A percentile compares a stretch with the other conserved stretches of the same genome.
Evolutionary conservation across 2,797 vertebrate genomes (phyloP).

Genomic region (Schizopygopsis pylzovi): DNA sequence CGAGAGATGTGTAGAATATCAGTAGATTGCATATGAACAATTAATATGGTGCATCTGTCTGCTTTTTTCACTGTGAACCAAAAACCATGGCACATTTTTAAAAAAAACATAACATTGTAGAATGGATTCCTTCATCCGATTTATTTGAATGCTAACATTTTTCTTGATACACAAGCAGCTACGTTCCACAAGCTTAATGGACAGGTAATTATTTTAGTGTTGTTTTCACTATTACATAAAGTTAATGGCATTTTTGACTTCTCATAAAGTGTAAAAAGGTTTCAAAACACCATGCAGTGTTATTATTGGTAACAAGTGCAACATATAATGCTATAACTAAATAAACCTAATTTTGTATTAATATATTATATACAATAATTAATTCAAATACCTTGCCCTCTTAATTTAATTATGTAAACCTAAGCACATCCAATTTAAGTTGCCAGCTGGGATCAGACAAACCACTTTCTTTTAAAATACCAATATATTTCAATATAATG

Average conservation of each 20-base stretch:
- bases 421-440: neutral
- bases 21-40: neutral
- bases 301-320: neutral
- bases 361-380: neutral
- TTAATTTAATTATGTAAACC: neutral
- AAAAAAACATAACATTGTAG: neutral
- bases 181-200: neutral
- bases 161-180: neutral
- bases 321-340: neutral
- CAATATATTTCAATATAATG: neutral
- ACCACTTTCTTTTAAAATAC: neutral
- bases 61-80: neutral
- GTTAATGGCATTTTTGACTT: neutral
- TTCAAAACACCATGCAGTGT: neutral
- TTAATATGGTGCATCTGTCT: neutral
- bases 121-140: neutral
- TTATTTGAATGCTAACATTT: conserved; percentile 1
- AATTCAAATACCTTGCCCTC: neutral
- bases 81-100: neutral
- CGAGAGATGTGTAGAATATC: neutral
- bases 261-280: conserved; percentile 3
- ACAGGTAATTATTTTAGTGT: neutral
- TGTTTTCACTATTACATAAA: conserved; percentile 6
- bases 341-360: neutral
- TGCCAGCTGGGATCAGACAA: neutral